A percentile compares a stretch with the other conserved stretches of the same genome.
Conservation (phyloP, 2,888 invertebrate species). For the Apodemia zela region DNA sequence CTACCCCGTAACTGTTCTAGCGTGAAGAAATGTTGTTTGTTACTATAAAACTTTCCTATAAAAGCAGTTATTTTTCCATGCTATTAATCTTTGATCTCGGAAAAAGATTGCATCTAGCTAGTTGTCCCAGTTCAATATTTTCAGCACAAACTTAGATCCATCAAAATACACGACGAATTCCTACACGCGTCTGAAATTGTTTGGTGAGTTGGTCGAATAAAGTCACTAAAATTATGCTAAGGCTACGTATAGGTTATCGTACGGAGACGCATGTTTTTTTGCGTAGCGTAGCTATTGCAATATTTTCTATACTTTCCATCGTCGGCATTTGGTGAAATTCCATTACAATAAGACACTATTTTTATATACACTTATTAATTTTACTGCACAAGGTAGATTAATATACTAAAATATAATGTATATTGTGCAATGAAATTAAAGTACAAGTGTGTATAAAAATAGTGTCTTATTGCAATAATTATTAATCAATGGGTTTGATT, state of each 20-base stretch:
- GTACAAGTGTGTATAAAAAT: no score
- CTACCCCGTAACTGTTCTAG: no score
- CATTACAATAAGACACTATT: no score
- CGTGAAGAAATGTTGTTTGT: no score
- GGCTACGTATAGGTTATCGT: slow-evolving; percentile 8
- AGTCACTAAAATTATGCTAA: slow-evolving; percentile 37
- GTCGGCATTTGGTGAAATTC: no score
- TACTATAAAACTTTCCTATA: neutral
- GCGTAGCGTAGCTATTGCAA: neutral
- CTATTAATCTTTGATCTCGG: slow-evolving; percentile 11
- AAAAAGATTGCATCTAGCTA: slow-evolving; percentile 4
- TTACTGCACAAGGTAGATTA: no score
- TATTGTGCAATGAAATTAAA: no score
- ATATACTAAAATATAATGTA: no score
- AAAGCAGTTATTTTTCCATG: neutral
- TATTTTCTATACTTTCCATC: no score
- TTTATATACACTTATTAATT: no score
- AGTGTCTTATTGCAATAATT: no score
- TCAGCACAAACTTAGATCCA: slow-evolving; percentile 38
- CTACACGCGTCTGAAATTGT: slow-evolving; percentile 56
- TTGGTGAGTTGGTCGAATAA: slow-evolving; percentile 55
- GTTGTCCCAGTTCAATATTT: neutral
- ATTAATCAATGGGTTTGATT: no score
- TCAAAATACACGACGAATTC: slow-evolving; percentile 65
- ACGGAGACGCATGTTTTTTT: neutral